phyloP scores from a whole-genome alignment of 1,140 invertebrate genomes.

The Galleria mellonella region DNA sequence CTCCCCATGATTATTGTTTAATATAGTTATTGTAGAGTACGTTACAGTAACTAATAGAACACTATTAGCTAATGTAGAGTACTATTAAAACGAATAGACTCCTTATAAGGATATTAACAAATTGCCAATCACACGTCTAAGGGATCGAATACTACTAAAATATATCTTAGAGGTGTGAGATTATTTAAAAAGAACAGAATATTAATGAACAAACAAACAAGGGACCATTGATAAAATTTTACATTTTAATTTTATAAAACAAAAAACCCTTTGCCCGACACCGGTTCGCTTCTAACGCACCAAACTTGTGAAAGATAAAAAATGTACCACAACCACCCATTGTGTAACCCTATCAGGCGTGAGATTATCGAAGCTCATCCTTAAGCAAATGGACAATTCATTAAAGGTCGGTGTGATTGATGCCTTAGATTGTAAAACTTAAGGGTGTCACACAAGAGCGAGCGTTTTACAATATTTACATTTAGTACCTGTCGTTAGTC shows the following conservation, averaged over 20 bases:
- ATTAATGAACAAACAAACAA: not conserved
- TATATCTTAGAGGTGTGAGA: too few relatives aligned
- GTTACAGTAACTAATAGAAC: too few relatives aligned
- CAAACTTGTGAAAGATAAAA: conserved; percentile 15
- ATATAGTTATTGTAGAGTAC: too few relatives aligned
- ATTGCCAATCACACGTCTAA: too few relatives aligned
- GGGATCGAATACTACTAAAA: too few relatives aligned
- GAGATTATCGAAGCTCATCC: conserved; percentile 43
- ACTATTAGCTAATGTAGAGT: too few relatives aligned
- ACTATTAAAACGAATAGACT: too few relatives aligned
- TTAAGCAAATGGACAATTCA: conserved; percentile 40
- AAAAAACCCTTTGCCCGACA: conserved; percentile 9
- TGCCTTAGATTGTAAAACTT: conserved; percentile 41
- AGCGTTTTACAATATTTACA: not conserved
- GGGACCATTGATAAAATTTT: not conserved
- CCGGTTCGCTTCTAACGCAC: not conserved
- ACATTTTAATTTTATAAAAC: not conserved
- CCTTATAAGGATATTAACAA: too few relatives aligned
- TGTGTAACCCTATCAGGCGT: conserved; percentile 36
- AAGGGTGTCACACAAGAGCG: conserved; percentile 7
- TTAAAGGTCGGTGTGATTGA: conserved; percentile 51
- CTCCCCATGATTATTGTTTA: too few relatives aligned
- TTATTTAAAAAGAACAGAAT: too few relatives aligned
- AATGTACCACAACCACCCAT: conserved; percentile 14
- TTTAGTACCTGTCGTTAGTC: not conserved